Base-by-base conservation (phyloP, 2,888 invertebrate genomes). In the Trichogramma dendrolimi region DNA sequence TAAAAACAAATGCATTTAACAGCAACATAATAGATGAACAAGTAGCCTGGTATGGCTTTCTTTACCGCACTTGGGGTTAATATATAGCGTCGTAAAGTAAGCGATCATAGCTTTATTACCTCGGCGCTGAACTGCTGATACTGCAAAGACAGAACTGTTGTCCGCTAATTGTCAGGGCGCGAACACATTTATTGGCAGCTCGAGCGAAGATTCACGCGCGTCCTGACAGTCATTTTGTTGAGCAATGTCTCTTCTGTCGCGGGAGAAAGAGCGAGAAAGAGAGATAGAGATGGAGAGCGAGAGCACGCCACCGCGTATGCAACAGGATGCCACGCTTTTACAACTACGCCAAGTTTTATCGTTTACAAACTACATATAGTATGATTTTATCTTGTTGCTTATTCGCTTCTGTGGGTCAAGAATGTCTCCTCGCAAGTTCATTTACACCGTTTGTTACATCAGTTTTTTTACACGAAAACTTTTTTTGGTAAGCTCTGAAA, bases 51-150 rank as follows among this genome's bases (percentile, higher is more conserved):
- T 27, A 64, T 59, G 61, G 67, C 69, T 69, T 69, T 64, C 67
- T 67, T 27, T 27, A 27, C 27, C 27, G 27, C 60, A 67, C 67
- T 66, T 50, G 50, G 67, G 70, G 71, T 71, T 71, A 70, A 72
- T 76, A 75, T 75, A 76, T 71, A 71, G 65, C 73, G 72, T 77
- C 76, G 71, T 77, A 77, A 76, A 76, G 72, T 71, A 71, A 27
- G 27, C 73, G 73, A 75, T 75, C 75, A 77, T 77, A 75, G 74
- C 75, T 76, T 76, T 75, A 76, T 76, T 75, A 74, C 75, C 62
- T 55, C 52, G 49, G 44, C 46, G 40, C 27, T 42, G 42, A n/a
- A 27, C 14, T 11, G 27, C 27, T 27, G 39, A 49, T 11, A 43
- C 61, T 40, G 49, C 14, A 51, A 49, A 8, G 6, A 48, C 42